Conservation (phyloP, 2,888 invertebrate genomes). For the Andrena chrysosceles region DNA sequence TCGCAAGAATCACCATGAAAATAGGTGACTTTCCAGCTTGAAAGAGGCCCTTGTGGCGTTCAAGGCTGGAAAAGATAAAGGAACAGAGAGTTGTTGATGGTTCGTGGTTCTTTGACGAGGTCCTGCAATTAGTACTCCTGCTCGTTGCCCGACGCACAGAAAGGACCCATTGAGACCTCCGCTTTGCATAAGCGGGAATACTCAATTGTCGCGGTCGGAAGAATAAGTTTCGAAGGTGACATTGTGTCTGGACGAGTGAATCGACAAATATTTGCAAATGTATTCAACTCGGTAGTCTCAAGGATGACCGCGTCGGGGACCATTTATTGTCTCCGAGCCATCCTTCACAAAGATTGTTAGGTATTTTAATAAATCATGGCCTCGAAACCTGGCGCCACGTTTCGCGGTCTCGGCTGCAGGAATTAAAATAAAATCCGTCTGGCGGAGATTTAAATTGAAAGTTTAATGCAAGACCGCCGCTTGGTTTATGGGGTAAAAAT, state of each 20-base stretch:
- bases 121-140: slow-evolving; percentile 49
- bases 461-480: slow-evolving; percentile 29
- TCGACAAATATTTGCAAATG: slow-evolving; percentile 32
- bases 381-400: background rate
- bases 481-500: slow-evolving; percentile 24
- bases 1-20: slow-evolving; percentile 6
- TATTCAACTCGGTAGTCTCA: background rate
- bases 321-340: background rate
- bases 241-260: background rate
- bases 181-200: slow-evolving; percentile 39
- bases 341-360: background rate
- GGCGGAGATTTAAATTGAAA: slow-evolving; percentile 41
- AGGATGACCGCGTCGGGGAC: background rate
- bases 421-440: slow-evolving; percentile 28
- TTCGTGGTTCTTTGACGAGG: slow-evolving; percentile 23
- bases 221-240: slow-evolving; percentile 32
- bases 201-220: slow-evolving; percentile 19
- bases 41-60: slow-evolving; percentile 44
- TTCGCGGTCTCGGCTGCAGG: background rate
- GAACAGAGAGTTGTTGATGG: slow-evolving; percentile 37
- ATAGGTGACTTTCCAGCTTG: slow-evolving; percentile 19
- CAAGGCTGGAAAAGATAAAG: slow-evolving; percentile 28
- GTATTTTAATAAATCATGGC: slow-evolving; percentile 25
- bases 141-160: slow-evolving; percentile 15
- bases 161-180: slow-evolving; percentile 37